Conservation (phyloP, 2,113 vertebrate genomes). For the Trichechus manatus region DNA sequence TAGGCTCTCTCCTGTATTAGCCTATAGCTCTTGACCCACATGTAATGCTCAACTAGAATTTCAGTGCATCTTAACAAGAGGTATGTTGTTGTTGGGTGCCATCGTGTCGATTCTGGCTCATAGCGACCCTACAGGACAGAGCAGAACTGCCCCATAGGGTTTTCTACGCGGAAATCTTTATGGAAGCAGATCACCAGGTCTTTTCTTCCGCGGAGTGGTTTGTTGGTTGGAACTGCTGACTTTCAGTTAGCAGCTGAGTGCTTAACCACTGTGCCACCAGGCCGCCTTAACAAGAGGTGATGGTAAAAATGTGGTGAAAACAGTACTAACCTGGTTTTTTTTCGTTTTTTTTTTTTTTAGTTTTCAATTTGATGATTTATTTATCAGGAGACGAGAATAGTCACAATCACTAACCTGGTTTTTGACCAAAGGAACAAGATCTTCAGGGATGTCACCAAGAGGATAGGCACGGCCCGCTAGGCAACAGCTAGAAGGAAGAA, state of each 20-base stretch:
- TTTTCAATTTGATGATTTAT: too few species aligned
- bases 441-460: constrained; percentile 96
- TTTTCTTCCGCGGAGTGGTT: background rate
- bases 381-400: too few species aligned
- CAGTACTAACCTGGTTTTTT: constrained; percentile 95
- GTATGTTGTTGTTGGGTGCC: background rate
- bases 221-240: background rate
- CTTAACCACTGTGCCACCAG: background rate
- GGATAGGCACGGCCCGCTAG: constrained; percentile 97
- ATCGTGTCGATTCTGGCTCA: background rate
- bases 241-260: background rate
- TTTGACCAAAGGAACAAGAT: constrained; percentile 97
- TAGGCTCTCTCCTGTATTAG: background rate
- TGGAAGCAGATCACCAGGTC: background rate
- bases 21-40: background rate
- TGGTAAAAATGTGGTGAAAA: background rate
- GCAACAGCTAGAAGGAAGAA: constrained; percentile 89
- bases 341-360: too few species aligned
- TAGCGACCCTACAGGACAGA: background rate
- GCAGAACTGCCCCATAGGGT: background rate
- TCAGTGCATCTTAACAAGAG: background rate
- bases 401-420: constrained; percentile 97
- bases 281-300: background rate
- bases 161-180: background rate
- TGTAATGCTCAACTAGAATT: background rate